Percentiles rank a stretch among this genome's conserved stretches.
Evolutionary conservation across 2,888 invertebrate genomes (phyloP).

Genomic region (Formica aserva): DNA sequence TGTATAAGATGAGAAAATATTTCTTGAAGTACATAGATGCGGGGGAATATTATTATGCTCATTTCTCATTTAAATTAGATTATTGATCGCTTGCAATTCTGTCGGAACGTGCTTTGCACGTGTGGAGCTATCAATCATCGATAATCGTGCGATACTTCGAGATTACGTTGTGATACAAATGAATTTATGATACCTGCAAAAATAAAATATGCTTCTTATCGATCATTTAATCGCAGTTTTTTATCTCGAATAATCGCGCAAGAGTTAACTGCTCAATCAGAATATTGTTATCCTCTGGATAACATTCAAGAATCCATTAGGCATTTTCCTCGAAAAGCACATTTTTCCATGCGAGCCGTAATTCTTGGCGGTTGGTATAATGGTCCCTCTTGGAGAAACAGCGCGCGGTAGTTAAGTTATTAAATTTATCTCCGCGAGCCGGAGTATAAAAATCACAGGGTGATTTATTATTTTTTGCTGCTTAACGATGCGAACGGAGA

Average conservation of each 20-base stretch:
- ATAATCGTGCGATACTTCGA: not conserved
- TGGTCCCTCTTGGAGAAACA: conserved; percentile 56
- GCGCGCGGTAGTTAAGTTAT: conserved; percentile 81
- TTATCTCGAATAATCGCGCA: not conserved
- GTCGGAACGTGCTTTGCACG: too few relatives aligned
- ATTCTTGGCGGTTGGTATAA: conserved; percentile 63
- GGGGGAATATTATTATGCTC: not conserved
- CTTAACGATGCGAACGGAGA: conserved; percentile 83
- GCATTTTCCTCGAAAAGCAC: conserved; percentile 37
- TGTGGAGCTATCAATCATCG: not conserved
- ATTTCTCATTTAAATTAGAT: not conserved
- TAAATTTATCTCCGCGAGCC: conserved; percentile 82
- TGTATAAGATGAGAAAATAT: not conserved
- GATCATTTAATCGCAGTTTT: not conserved
- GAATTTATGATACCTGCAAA: not conserved
- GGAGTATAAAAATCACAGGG: conserved; percentile 78
- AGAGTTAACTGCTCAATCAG: not conserved
- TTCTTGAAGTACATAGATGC: not conserved
- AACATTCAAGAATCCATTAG: conserved; percentile 32
- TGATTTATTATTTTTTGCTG: conserved; percentile 84
- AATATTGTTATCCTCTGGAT: not conserved
- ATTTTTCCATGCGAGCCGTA: conserved; percentile 63
- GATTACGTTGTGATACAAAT: not conserved
- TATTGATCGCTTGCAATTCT: not conserved
- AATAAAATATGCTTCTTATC: not conserved